Conservation (phyloP, 2,797 vertebrate genomes). For the Psittacula derbiana region DNA sequence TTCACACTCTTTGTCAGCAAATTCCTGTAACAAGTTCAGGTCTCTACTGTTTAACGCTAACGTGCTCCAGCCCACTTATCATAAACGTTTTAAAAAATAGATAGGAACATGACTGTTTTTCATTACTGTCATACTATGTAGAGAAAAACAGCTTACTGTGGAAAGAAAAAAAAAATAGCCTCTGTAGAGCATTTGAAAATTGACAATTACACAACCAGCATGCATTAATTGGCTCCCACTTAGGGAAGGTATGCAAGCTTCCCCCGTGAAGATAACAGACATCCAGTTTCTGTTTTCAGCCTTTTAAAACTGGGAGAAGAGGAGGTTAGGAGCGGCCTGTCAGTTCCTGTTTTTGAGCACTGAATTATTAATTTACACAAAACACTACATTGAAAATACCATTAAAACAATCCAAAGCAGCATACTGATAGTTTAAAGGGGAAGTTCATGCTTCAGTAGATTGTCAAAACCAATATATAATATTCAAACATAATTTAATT, state of each 20-base stretch:
- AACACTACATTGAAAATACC: constrained; percentile 34
- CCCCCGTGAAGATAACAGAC: background rate
- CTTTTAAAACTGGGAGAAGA: constrained; percentile 24
- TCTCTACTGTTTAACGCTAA: constrained; percentile 45
- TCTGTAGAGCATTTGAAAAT: constrained; percentile 55
- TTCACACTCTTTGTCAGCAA: constrained; percentile 22
- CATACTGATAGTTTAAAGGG: background rate
- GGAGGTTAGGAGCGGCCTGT: background rate
- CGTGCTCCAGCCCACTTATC: constrained; percentile 47
- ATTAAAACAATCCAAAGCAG: constrained; percentile 14
- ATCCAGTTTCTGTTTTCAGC: background rate
- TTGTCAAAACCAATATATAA: constrained; percentile 1
- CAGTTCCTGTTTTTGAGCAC: background rate
- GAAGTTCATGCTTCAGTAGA: constrained; percentile 12
- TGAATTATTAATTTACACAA: constrained; percentile 47
- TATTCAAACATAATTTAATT: constrained; percentile 24
- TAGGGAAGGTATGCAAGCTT: constrained; percentile 23
- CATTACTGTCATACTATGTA: constrained; percentile 72
- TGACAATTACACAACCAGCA: constrained; percentile 74
- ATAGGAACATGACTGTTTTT: constrained; percentile 65
- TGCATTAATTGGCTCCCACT: constrained; percentile 70
- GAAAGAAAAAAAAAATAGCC: constrained; percentile 40
- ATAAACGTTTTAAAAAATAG: constrained; percentile 63
- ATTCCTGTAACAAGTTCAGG: constrained; percentile 51
- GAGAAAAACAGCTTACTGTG: constrained; percentile 68